Evolutionary conservation across 2,113 vertebrate genomes (phyloP), one percentile per base, ranked within the genome.

Genomic region (Ornithorhynchus anatinus): DNA sequence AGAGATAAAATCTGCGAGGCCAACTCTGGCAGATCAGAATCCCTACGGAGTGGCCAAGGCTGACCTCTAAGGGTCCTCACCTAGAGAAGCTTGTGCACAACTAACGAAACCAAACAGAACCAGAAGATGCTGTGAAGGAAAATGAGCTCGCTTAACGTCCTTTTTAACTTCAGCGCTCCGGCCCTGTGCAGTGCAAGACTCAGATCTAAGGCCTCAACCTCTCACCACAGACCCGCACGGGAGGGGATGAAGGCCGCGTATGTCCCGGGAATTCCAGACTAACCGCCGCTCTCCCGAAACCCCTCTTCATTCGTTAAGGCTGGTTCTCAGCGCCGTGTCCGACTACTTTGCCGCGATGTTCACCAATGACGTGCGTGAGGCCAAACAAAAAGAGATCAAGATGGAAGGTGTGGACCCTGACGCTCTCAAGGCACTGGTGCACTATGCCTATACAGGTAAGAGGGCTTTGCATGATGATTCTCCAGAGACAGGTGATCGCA

Each of bases 321-420:
- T 99, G 81, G 96, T 99, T 69, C 92, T 99, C 58, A 97, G 97
- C 6, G 95, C 97, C 2, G 97, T 95, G 35, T 99, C 97, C 0
- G 96, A 99, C 90, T 99, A 99, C 77, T 99, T 99, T 87, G 97
- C 96, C 54, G 97, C 97, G 3, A 99, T 99, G 97, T 99, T 99
- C 91, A 99, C 96, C 77, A 98, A 91, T 20, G 97, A 99, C 2
- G 95, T 99, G 52, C 91, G 93, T 54, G 97, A 99, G 80, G 97
- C 97, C 0, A 99, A 96, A 86, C 95, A 99, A 86, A 96, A 99
- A 79, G 98, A 99, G 89, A 94, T 99, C 86, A 99, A 95, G 86
- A 98, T 99, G 95, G 97, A 99, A 77, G 97, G 97, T 40, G 92
- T 99, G 25, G 97, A 99, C 73, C 96, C 98, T 0, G 95, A 95